Base-by-base conservation (phyloP, 2,113 vertebrate species). In the Pedionomus torquatus region DNA sequence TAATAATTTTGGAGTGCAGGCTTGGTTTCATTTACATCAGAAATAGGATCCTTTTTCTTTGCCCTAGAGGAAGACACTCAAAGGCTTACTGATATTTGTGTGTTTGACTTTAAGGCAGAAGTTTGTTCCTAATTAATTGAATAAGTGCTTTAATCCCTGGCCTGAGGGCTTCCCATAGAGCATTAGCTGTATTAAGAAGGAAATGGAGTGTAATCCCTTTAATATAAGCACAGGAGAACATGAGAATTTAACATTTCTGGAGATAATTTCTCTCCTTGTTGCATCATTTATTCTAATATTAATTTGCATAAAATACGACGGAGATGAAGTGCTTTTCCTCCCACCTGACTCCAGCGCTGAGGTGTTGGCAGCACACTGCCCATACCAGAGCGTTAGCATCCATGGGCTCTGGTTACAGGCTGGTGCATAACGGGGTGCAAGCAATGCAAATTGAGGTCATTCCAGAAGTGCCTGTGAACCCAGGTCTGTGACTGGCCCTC, bases 201-300 rank as follows among this genome's bases (percentile, higher is more conserved):
- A 98, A 98, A 98, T 98, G 97, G 97, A 97, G 97, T 98, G 97
- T 98, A 98, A 98, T 98, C 98, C 98, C 96, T 98, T 98, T 98
- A 98, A 97, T 98, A 95, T 95, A 96, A 98, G 93, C 96, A 97
- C 92, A 95, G 92, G 93, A 97, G 96, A 97, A 97, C 97, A 95
- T 1, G 25, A 94, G 93, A 95, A 93, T 97, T 97, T 97, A 97
- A 72, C 94, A 83, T 95, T 97, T 96, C 95, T 92, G 85, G 94
- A 95, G 96, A 96, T 96, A 96, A 97, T 97, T 98, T 98, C 81
- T 97, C 98, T 93, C 83, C 65, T 86, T 84, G 83, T 94, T 93
- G 65, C 25, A 33, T 89, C 80, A 76, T 83, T 94, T 97, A 91
- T 90, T 90, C 84, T 85, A 72, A 85, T 26, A 54, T 82, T 66